phyloP scores from a whole-genome alignment of 30 jellyfish, hydroid and myxozoan species.

The Mastigias papua region DNA sequence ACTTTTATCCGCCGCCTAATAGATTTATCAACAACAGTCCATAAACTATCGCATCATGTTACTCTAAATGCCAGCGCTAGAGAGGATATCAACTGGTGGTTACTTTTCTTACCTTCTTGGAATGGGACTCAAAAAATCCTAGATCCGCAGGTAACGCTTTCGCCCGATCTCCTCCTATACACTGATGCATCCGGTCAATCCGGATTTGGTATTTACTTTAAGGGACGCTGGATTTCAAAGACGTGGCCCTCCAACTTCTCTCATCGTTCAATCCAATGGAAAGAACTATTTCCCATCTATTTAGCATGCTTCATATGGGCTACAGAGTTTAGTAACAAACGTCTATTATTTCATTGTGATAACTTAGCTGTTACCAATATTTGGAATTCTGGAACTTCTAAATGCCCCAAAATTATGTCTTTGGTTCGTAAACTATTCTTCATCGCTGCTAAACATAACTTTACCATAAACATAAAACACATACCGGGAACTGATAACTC shows the following conservation, averaged over 20 bases:
- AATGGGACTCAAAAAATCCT: conserved; percentile 23
- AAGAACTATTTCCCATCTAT: conserved; percentile 33
- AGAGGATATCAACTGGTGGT: conserved; percentile 27
- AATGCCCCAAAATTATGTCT: neutral
- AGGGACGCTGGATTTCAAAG: conserved; percentile 10
- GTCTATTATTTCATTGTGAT: conserved; percentile 34
- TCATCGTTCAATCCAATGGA: neutral
- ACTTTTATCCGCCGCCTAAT: conserved; percentile 21
- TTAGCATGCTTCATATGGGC: conserved; percentile 27
- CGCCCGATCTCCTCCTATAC: neutral
- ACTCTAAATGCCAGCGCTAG: neutral
- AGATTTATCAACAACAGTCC: conserved; percentile 2
- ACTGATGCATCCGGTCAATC: conserved; percentile 40
- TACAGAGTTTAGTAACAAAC: neutral
- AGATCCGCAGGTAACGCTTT: neutral
- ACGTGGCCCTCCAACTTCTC: neutral
- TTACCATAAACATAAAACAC: neutral
- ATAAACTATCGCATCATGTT: neutral
- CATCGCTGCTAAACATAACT: neutral
- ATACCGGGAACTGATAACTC: neutral
- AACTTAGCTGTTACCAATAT: conserved; percentile 1
- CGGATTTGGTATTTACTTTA: conserved; percentile 13
- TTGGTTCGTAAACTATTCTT: neutral
- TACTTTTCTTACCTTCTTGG: conserved; percentile 9
- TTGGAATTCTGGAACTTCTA: neutral